These are phyloP conservation scores for Pristionchus mayeri DNA, from an alignment of 2,888 invertebrate genomes.

Conservation along the genomic window DNA sequence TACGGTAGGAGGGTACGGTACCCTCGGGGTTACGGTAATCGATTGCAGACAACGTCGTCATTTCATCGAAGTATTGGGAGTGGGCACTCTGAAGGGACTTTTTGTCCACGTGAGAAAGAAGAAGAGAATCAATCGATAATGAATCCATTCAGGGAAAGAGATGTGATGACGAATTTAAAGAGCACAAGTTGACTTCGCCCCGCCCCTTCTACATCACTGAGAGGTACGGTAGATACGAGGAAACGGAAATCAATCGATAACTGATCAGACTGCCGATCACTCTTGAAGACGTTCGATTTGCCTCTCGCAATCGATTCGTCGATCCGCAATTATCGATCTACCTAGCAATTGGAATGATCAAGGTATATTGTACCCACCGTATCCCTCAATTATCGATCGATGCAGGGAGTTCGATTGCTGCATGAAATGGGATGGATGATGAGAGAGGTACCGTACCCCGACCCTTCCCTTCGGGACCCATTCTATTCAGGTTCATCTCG, in stretches of 20 bases:
- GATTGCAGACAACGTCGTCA: slow-evolving; percentile 25
- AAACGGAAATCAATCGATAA: background rate
- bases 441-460: slow-evolving; percentile 20
- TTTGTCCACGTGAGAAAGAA: background rate
- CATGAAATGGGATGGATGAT: slow-evolving; percentile 45
- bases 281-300: background rate
- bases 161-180: slow-evolving; percentile 32
- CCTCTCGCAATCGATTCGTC: background rate
- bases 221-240: slow-evolving; percentile 22
- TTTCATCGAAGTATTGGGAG: slow-evolving; percentile 15
- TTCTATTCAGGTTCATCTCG: slow-evolving; percentile 1
- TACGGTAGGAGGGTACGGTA: background rate
- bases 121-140: background rate
- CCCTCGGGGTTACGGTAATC: background rate
- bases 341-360: slow-evolving; percentile 5
- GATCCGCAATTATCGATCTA: slow-evolving; percentile 32
- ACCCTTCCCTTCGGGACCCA: background rate
- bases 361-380: slow-evolving; percentile 16
- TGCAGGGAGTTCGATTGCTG: slow-evolving; percentile 7
- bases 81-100: slow-evolving; percentile 21
- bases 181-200: background rate
- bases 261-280: slow-evolving; percentile 22
- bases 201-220: slow-evolving; percentile 21
- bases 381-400: background rate
- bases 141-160: slow-evolving; percentile 18